A percentile compares a stretch with the other conserved stretches of the same genome.
Evolutionary conservation across 2,888 invertebrate species (phyloP).

Genomic region (Oscheius sp.): DNA sequence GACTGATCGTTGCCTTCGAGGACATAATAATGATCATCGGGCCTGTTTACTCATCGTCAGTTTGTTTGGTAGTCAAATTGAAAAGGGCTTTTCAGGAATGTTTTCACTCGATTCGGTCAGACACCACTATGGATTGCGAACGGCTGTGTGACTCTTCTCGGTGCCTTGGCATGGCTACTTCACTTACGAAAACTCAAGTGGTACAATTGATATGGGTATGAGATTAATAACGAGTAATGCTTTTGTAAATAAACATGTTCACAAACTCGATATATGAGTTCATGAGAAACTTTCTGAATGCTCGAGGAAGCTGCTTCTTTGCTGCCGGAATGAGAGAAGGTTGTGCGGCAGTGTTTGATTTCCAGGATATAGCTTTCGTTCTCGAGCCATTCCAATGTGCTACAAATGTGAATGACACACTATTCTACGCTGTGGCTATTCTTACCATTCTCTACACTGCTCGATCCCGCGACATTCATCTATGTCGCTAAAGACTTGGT

Average conservation of each 20-base stretch:
- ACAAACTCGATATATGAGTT: no score
- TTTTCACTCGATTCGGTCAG: constrained; percentile 46
- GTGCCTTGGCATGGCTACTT: constrained; percentile 5
- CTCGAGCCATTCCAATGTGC: no score
- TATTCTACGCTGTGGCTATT: no score
- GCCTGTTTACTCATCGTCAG: constrained; percentile 50
- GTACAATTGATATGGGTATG: constrained; percentile 28
- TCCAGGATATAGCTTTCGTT: no score
- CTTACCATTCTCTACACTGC: no score
- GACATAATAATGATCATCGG: constrained; percentile 51
- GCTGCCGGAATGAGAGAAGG: no score
- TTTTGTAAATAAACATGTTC: constrained; percentile 7
- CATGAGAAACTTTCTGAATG: no score
- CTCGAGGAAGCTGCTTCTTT: no score
- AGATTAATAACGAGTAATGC: neutral
- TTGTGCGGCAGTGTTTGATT: no score
- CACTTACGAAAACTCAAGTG: constrained; percentile 22
- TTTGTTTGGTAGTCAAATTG: neutral
- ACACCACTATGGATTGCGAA: constrained; percentile 50
- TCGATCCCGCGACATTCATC: no score
- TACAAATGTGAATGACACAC: no score
- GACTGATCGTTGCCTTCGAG: constrained; percentile 50
- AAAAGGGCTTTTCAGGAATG: neutral
- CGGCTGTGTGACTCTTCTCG: constrained; percentile 34
- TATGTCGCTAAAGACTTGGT: no score